Evolutionary conservation across 2,797 vertebrate genomes (phyloP), one percentile per base, ranked within the genome.

Genomic region (Lateolabrax maculatus): DNA sequence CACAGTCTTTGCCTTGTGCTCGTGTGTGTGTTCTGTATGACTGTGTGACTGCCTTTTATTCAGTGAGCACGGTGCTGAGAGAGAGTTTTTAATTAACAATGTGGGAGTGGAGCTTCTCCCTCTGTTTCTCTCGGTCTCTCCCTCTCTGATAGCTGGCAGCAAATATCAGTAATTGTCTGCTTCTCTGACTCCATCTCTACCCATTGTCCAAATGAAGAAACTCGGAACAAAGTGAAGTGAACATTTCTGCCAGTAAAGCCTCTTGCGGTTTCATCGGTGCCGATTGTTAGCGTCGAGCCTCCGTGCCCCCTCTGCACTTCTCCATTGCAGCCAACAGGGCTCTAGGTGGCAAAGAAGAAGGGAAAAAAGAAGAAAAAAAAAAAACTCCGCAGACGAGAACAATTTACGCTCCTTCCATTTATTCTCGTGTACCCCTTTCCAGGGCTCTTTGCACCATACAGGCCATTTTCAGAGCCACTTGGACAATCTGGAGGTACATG

Each of bases 61-160:
- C 85, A 80, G 62, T 12, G 80, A 85, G 73, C 72, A 56, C 71
- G 75, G 72, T 16, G 23, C 86, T 64, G 71, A 77, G 74, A 55
- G 63, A 89, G 85, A 78, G 65, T 90, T 92, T 94, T 90, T 93
- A 93, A 95, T 94, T 93, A 93, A 89, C 89, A 89, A 73, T 87
- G 86, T 85, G 81, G 73, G 82, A 91, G 86, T 87, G 83, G 79
- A 91, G 84, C 90, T 60, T 79, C 82, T 82, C 76, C 76, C 84
- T 81, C 78, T 56, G 56, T 78, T 70, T 84, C 71, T 49, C 81
- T 84, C 58, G 25, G 60, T 69, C 57, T 63, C 80, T 79, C 67
- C 57, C 62, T 81, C 85, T 80, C 86, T 88, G 87, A 90, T 93
- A 84, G 92, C 92, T 91, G 86, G 75, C 77, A 90, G 92, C 92